Evolutionary conservation across 2,797 vertebrate species (phyloP), one percentile per base, ranked within the genome.

Genomic region (Melanitta fusca): DNA sequence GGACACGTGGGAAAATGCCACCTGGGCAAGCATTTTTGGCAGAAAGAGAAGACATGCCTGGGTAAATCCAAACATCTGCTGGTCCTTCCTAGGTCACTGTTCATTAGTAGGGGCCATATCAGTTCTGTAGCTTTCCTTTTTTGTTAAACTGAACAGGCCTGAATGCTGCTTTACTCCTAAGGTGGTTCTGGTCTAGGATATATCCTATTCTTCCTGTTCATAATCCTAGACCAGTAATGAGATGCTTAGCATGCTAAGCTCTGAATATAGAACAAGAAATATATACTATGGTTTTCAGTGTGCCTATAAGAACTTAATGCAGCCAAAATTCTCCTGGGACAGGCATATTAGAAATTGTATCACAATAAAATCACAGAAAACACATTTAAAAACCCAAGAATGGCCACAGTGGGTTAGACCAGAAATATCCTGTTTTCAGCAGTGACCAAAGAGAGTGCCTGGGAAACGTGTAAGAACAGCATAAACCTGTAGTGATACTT

Each of bases 1-100:
- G 64, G 92, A 82, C 68, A 94, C 94, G 78, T 64, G 39, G 56
- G 86, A 85, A 85, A 92, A 94, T 65, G 91, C 51, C 74, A 94
- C 74, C 68, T 69, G 71, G 56, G 47, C 51, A 95, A 92, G 64
- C 4, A 73, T 73, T 90, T 96, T 68, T 66, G 45, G 71, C 80
- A 92, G 71, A 93, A 94, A 94, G 74, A 87, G 17, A 66, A 94
- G 80, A 73, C 53, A 57, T 19, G 57, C 64, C 80, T 64, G 64
- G 90, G 32, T 75, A 85, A 96, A 94, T 10, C 21, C 41, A 82
- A 78, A 43, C 68, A 64, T 85, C 78, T 81, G 51, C 66, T 14
- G 3, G 71, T 83, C 69, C 58, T 72, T 72, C 62, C 39, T 78
- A 75, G 81, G 79, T 85, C n/a, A 57, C 60, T 64, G n/a, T 88